phyloP scores from a whole-genome alignment of 2,113 vertebrate species.

The Girardinichthys multiradiatus region DNA sequence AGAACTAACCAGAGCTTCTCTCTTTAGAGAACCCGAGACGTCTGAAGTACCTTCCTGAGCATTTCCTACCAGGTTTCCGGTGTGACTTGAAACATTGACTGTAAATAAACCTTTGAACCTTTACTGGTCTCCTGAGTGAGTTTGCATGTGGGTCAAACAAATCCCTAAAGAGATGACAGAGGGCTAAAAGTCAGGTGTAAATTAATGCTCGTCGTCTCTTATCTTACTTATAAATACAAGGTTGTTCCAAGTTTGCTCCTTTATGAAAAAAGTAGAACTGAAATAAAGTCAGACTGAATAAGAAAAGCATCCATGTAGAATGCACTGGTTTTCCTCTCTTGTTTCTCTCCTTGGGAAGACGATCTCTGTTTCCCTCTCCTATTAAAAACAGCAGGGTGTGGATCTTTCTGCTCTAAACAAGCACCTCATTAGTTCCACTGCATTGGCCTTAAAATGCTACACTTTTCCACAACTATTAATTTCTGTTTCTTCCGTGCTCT shows the following conservation, averaged over 20 bases:
- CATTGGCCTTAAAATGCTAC: slow-evolving; percentile 56
- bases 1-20: no score
- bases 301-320: background rate
- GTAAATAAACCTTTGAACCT: no score
- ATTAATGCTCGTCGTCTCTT: background rate
- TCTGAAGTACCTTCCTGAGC: no score
- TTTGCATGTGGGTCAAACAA: no score
- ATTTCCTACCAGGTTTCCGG: no score
- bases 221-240: background rate
- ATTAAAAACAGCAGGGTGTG: slow-evolving; percentile 33
- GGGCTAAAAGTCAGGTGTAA: background rate
- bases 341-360: slow-evolving; percentile 33
- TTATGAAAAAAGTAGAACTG: background rate
- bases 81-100: no score
- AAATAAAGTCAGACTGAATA: background rate
- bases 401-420: slow-evolving; percentile 54
- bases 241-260: background rate
- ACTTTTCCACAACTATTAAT: slow-evolving; percentile 58
- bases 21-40: no score
- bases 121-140: no score
- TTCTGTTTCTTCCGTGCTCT: slow-evolving; percentile 33
- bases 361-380: slow-evolving; percentile 35
- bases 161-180: no score
- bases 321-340: background rate
- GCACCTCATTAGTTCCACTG: slow-evolving; percentile 65